phyloP scores from a whole-genome alignment of 1,140 invertebrate genomes.

The Solen grandis region DNA sequence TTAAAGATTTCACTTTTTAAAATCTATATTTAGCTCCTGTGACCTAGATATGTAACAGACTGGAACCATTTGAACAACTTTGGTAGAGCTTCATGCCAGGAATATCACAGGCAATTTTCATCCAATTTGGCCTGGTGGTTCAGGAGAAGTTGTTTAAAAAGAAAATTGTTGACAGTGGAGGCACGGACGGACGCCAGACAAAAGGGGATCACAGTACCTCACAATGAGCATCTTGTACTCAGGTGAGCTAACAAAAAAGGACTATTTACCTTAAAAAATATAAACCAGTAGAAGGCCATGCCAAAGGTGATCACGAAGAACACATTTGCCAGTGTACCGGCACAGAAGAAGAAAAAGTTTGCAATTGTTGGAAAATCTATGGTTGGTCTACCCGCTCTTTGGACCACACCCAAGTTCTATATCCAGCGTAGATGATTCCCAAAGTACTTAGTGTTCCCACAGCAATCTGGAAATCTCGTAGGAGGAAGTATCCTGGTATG shows the following conservation, averaged over 20 bases:
- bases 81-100: no score
- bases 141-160: no score
- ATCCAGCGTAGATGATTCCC: slow-evolving; percentile 84
- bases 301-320: slow-evolving; percentile 86
- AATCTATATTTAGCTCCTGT: no score
- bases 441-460: slow-evolving; percentile 85
- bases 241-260: background rate
- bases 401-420: slow-evolving; percentile 86
- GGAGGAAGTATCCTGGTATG: slow-evolving; percentile 81
- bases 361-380: slow-evolving; percentile 82
- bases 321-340: slow-evolving; percentile 85
- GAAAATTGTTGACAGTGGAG: no score
- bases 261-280: slow-evolving; percentile 86
- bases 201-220: no score
- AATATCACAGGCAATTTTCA: no score
- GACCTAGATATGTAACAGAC: no score
- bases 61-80: no score
- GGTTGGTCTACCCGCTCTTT: slow-evolving; percentile 79
- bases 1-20: no score
- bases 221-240: background rate
- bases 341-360: slow-evolving; percentile 85
- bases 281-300: slow-evolving; percentile 85
- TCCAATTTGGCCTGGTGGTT: no score
- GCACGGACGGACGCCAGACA: no score
- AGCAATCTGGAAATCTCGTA: slow-evolving; percentile 83